These are phyloP conservation scores for Tympanuchus pallidicinctus DNA, from an alignment of 2,113 vertebrate genomes.

Conservation along the genomic window DNA sequence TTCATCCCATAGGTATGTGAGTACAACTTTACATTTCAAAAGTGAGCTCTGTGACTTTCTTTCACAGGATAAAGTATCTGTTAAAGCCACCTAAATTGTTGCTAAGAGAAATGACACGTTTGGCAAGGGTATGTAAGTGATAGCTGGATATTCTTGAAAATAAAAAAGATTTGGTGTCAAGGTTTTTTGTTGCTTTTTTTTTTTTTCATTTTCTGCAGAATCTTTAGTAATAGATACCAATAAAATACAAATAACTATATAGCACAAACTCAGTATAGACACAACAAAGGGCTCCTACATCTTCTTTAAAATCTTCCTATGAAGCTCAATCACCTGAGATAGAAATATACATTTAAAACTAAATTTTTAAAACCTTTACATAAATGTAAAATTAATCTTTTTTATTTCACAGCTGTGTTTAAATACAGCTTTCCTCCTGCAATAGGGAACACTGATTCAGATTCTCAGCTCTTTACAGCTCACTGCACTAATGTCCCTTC, in stretches of 20 bases:
- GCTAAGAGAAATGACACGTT: slow-evolving; percentile 66
- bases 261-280: neutral
- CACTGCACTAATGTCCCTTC: neutral
- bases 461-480: slow-evolving; percentile 24
- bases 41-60: slow-evolving; percentile 33
- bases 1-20: neutral
- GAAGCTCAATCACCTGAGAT: neutral
- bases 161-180: slow-evolving; percentile 51
- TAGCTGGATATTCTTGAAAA: slow-evolving; percentile 58
- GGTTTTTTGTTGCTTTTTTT: neutral
- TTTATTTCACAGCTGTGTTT: neutral
- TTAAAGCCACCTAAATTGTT: slow-evolving; percentile 38
- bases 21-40: slow-evolving; percentile 33
- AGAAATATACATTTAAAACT: neutral
- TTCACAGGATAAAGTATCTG: slow-evolving; percentile 64
- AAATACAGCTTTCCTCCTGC: neutral
- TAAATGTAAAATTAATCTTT: neutral
- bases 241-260: slow-evolving; percentile 31
- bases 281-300: neutral
- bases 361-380: neutral
- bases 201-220: slow-evolving; percentile 27
- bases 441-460: neutral
- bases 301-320: neutral
- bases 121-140: slow-evolving; percentile 35
- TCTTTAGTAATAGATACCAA: slow-evolving; percentile 34